Base-by-base conservation (phyloP, 2,797 vertebrate genomes). In the Tapirus indicus region DNA sequence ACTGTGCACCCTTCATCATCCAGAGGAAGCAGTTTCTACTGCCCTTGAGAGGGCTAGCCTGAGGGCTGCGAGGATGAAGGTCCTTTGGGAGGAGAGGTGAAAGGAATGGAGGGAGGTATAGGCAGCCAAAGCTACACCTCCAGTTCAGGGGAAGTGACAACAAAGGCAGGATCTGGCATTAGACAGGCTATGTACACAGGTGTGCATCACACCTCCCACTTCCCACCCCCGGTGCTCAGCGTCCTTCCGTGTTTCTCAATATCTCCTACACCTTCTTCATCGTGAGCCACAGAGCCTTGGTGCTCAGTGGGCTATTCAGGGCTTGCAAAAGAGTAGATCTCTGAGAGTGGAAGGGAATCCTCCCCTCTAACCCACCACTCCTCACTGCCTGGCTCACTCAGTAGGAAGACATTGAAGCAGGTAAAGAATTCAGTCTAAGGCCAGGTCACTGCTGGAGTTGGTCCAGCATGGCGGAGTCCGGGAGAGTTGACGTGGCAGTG, bases 381-480 rank as follows among this genome's bases (percentile, higher is more conserved):
- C 38, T 71, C 12, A 29, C 1, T 23, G 6, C 1, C 2, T 47
- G 44, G 56, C 49, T 6, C n/a, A 23, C 58, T 71, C 14, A 23
- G 49, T 54, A 25, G 12, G 23, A 93, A 78, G 49, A 29, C 17
- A 25, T 0, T 44, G n/a, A 86, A 90, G 23, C n/a, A 27, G 23
- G 25, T 62, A 44, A 79, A 44, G 56, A 93, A 72, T 38, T 47
- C 20, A 41, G 21, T 64, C 38, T 38, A 71, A 77, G 35, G 9
- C 52, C 71, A 32, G 21, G 38, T 58, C 54, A 41, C 47, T 44
- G 21, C 25, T 38, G 10, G 66, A 41, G 25, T 25, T 25, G 1
- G 52, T 41, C 32, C 60, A 89, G 72, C 8, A 0, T 27, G 54
- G n/a, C 6, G 0, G 49, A 6, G 18, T 20, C 41, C 6, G 2